These are phyloP conservation scores for Phoxinus dragarum DNA, from an alignment of 2,797 vertebrate genomes.

Conservation along the genomic window DNA sequence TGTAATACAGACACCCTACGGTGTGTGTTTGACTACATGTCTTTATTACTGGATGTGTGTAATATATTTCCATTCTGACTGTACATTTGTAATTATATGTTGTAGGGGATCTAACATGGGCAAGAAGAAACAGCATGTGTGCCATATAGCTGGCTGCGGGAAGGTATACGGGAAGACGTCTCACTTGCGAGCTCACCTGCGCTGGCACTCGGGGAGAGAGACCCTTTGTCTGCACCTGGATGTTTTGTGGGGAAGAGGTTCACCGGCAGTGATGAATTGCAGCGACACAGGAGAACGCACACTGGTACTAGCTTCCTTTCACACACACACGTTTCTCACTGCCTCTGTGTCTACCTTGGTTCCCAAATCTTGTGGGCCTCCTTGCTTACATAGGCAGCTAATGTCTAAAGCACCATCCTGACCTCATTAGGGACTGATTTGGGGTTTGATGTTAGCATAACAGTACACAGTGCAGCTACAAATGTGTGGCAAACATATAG, in stretches of 20 bases:
- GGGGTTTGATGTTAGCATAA: not conserved
- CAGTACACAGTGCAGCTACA: not conserved
- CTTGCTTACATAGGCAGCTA: not conserved
- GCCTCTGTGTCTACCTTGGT: not conserved
- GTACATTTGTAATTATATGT: slow-evolving; percentile 56
- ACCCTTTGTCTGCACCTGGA: slow-evolving; percentile 98
- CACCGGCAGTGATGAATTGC: slow-evolving; percentile 97
- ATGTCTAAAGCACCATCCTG: not conserved
- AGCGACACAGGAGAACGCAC: slow-evolving; percentile 97
- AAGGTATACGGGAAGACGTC: slow-evolving; percentile 96
- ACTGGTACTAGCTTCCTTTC: slow-evolving; percentile 84
- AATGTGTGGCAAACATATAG: not conserved
- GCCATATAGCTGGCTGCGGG: slow-evolving; percentile 92
- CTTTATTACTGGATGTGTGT: slow-evolving; percentile 14
- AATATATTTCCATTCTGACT: slow-evolving; percentile 15
- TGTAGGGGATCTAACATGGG: slow-evolving; percentile 93
- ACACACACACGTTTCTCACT: not conserved
- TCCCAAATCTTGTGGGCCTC: not conserved
- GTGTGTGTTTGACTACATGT: not conserved
- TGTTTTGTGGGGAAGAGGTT: slow-evolving; percentile 99
- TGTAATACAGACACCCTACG: not conserved
- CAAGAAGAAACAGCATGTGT: slow-evolving; percentile 97
- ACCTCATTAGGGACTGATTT: not conserved
- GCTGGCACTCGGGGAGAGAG: slow-evolving; percentile 99
- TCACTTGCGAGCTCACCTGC: slow-evolving; percentile 97